Base-by-base conservation (phyloP, 1,140 invertebrate genomes). In the Hyles euphorbiae region DNA sequence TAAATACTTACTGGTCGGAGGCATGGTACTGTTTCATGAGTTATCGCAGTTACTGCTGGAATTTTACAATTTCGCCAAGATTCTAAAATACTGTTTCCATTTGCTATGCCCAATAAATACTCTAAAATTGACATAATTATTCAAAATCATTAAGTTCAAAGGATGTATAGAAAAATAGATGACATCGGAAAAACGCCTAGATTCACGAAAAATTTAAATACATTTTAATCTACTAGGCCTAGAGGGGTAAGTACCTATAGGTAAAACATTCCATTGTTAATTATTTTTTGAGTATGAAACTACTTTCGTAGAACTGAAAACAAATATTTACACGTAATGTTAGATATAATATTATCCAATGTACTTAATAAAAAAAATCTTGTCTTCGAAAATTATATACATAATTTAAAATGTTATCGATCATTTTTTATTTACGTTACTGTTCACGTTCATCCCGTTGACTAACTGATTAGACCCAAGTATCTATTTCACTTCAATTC, bases 51-150 rank as follows among this genome's bases (percentile, higher is more conserved):
- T 44, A 87, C 74, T 51, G 60, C 58, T 36, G 83, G 82, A 58
- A 76, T 66, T 68, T 73, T 67, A 33, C 72, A 63, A 40, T 57
- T 61, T 61, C 47, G 53, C 47, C 64, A 61, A 57, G 64, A 56
- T 55, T 61, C 59, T 46, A 62, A 56, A 56, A 63, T 46, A 52
- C 43, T 43, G n/a, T 53, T 61, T 49, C 43, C 52, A 57, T 65
- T 65, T 56, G 48, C 51, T 46, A 59, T 60, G 53, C 56, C 56
- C 58, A 68, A 76, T 70, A 87, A 68, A 75, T 76, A 62, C 22
- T 80, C 76, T 71, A 83, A 79, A 78, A 78, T 61, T 73, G 70
- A 68, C 84, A 87, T 87, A 76, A 74, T 81, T 75, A 75, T 58
- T 71, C 74, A 68, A 80, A 75, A 77, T 53, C 61, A 77, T 76